A percentile compares a stretch with the other conserved stretches of the same genome.
Evolutionary conservation across 2,113 vertebrate genomes (phyloP).

Genomic region (Stegostoma tigrinum): DNA sequence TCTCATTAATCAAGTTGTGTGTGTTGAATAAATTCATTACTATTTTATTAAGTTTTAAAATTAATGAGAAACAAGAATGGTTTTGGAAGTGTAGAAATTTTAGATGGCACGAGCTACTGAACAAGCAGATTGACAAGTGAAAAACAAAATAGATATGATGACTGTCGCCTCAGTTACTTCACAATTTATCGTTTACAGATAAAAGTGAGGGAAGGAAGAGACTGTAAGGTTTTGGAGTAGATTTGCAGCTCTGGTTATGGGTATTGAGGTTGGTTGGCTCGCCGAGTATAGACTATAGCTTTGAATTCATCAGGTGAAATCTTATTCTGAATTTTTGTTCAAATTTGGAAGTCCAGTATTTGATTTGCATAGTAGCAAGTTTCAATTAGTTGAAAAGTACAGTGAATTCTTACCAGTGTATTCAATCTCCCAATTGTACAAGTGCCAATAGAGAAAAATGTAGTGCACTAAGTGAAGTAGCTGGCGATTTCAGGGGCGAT

Average conservation of each 20-base stretch:
- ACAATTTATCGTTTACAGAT: not conserved
- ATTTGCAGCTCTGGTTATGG: too few relatives aligned
- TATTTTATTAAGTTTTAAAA: conserved; percentile 5
- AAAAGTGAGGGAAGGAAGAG: not conserved
- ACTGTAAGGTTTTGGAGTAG: too few relatives aligned
- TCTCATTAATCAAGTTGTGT: conserved; percentile 4
- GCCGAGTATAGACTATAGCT: not conserved
- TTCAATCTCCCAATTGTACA: not conserved
- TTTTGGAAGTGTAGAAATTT: not conserved
- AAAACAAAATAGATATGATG: not conserved
- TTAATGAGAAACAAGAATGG: not conserved
- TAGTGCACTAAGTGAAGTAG: too few relatives aligned
- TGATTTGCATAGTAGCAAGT: not conserved
- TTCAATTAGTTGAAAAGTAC: not conserved
- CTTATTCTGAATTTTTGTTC: not conserved
- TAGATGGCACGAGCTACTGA: not conserved
- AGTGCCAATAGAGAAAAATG: not conserved
- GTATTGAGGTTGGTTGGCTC: too few relatives aligned
- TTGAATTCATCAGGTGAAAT: not conserved
- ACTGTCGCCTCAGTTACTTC: not conserved
- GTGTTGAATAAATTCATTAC: not conserved
- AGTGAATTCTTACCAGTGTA: not conserved
- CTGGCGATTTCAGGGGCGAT: too few relatives aligned
- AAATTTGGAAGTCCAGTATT: not conserved
- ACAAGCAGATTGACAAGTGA: not conserved